Evolutionary conservation across 92 coral and sea anemone species (phyloP), one percentile per base, ranked within the genome.

Genomic region (Bergia puertoricense): DNA sequence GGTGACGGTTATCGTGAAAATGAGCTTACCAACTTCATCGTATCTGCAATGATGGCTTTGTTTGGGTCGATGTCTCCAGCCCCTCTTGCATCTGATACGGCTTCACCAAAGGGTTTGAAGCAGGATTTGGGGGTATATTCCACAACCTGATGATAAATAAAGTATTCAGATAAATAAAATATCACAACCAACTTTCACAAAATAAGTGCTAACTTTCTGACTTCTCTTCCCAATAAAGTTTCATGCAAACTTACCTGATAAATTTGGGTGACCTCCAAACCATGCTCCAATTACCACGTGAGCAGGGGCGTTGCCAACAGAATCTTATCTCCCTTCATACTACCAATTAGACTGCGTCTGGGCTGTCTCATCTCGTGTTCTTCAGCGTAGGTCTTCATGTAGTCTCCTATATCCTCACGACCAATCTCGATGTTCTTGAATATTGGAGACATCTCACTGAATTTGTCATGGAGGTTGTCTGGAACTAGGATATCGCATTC

Each of bases 261-360:
- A 2, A 76, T 77, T 22, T 44, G 74, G 56, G 76, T 86, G 67
- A 76, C 77, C 41, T 75, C 89, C 22, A 91, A 48, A 8, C 91
- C 94, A 66, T 91, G 94, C 38, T 86, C 85, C 62, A 92, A 48
- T 81, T 92, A 92, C 94, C 94, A 89, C 9, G 81, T 89, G 14
- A 89, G 23, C 0, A 86, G 77, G 51, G 94, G 92, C 1, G 94
- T 92, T 68, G 92, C 92, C 88, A 91, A 50, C 54, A 88, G 81
- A 74, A 88, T 80, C 87, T 86, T 86, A 9, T 78, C 59, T 8
- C 88, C 85, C 65, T 62, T 71, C 81, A 54, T 41, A 37, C 92
- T 91, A 16, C 92, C 75, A 67, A 82, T 88, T n/a, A 86, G 44
- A 51, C 80, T 85, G 4, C 88, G 45, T 39, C 82, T 42, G 15